Conservation (phyloP, 1,140 invertebrate species). For the Aethina tumida region DNA sequence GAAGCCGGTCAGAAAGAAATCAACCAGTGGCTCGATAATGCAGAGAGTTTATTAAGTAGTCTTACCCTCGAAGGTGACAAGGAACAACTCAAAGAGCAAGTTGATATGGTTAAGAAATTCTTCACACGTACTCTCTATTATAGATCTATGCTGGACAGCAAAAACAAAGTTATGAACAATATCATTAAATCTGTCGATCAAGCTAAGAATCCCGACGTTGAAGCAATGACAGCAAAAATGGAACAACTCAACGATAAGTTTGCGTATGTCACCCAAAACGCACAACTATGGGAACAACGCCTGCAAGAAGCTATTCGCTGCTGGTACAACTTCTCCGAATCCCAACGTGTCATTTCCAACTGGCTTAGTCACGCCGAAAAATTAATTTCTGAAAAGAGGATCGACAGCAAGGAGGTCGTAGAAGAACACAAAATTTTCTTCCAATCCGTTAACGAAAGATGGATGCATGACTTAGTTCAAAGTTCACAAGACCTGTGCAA, state of each 20-base stretch:
- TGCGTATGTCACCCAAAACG: slow-evolving; percentile 56
- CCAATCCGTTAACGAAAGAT: slow-evolving; percentile 69
- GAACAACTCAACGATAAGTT: slow-evolving; percentile 76
- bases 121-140: slow-evolving; percentile 83
- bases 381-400: slow-evolving; percentile 68
- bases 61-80: slow-evolving; percentile 56
- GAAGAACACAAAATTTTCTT: slow-evolving; percentile 78
- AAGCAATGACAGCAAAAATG: slow-evolving; percentile 60
- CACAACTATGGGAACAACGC: slow-evolving; percentile 67
- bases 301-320: slow-evolving; percentile 68
- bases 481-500: slow-evolving; percentile 71
- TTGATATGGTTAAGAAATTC: slow-evolving; percentile 78
- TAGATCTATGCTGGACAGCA: slow-evolving; percentile 86
- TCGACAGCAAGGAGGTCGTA: slow-evolving; percentile 70
- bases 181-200: slow-evolving; percentile 69
- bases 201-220: slow-evolving; percentile 60
- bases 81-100: slow-evolving; percentile 59
- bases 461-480: slow-evolving; percentile 70
- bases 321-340: slow-evolving; percentile 79
- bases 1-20: slow-evolving; percentile 81
- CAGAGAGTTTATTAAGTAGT: slow-evolving; percentile 59
- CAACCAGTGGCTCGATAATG: slow-evolving; percentile 72
- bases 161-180: slow-evolving; percentile 86
- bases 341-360: slow-evolving; percentile 66
- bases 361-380: slow-evolving; percentile 79